These are phyloP conservation scores for Sebastes oblongus DNA, from an alignment of 2,797 vertebrate genomes.

Conservation along the genomic window DNA sequence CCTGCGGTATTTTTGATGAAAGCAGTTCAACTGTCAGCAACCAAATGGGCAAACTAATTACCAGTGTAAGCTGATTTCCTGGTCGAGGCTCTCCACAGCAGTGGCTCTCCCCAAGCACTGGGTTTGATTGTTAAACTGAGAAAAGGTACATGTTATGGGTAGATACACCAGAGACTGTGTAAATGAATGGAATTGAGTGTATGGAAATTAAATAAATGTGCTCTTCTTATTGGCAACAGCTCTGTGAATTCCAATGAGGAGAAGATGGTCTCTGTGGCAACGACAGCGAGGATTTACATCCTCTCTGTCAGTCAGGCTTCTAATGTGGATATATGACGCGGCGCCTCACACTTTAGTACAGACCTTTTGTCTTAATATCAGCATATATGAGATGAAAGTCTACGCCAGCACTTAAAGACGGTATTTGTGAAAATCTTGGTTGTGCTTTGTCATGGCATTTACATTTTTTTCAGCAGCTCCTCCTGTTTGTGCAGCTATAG, in stretches of 20 bases:
- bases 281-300: constrained; percentile 49
- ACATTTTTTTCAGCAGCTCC: constrained; percentile 32
- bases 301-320: constrained; percentile 36
- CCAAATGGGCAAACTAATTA: constrained; percentile 76
- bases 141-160: constrained; percentile 71
- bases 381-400: constrained; percentile 45
- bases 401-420: constrained; percentile 20
- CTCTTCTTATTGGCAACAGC: constrained; percentile 53
- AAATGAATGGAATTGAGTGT: constrained; percentile 70
- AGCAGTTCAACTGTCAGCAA: constrained; percentile 70
- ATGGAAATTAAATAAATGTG: constrained; percentile 75
- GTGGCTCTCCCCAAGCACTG: constrained; percentile 48
- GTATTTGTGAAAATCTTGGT: constrained; percentile 19
- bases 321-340: constrained; percentile 59
- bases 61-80: constrained; percentile 75
- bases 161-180: constrained; percentile 56
- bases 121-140: constrained; percentile 69
- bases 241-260: constrained; percentile 67
- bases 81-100: constrained; percentile 56
- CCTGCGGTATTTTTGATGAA: constrained; percentile 72
- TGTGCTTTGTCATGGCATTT: constrained; percentile 28
- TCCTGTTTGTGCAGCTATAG: constrained; percentile 12
- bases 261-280: constrained; percentile 48
- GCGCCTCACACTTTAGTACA: constrained; percentile 7
- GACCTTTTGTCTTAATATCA: constrained; percentile 64